phyloP scores from a whole-genome alignment of 2,113 vertebrate genomes.

The Ranitomeya variabilis region DNA sequence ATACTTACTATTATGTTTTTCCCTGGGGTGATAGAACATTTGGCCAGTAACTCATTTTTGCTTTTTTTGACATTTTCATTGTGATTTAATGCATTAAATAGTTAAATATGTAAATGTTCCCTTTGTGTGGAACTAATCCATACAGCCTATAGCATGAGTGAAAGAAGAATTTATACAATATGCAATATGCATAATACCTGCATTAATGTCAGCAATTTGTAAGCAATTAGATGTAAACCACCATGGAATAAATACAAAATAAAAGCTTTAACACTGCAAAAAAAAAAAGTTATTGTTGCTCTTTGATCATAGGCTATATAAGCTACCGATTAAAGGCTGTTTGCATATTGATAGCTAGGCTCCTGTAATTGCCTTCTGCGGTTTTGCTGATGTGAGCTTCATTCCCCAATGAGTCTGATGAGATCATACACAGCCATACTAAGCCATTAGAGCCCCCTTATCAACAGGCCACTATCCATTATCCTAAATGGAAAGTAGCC shows the following conservation, averaged over 20 bases:
- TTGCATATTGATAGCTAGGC: conserved; percentile 49
- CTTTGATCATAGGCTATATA: conserved; percentile 4
- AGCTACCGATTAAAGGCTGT: conserved; percentile 30
- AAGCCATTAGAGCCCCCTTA: conserved; percentile 57
- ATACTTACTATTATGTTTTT: too few species aligned
- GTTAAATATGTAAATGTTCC: background rate
- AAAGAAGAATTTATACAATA: background rate
- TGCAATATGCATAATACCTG: conserved; percentile 6
- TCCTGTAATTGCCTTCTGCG: conserved; percentile 54
- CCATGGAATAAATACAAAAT: conserved; percentile 35
- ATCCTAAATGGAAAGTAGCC: conserved; percentile 55
- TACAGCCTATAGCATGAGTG: background rate
- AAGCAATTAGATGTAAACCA: conserved; percentile 35
- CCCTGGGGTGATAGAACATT: background rate
- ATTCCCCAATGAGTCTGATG: conserved; percentile 58
- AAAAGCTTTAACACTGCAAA: conserved; percentile 29
- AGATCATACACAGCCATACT: conserved; percentile 49
- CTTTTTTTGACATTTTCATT: background rate
- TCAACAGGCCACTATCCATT: conserved; percentile 58
- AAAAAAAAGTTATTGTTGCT: conserved; percentile 23
- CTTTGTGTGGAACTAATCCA: background rate
- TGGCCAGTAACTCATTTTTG: background rate
- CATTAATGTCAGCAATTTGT: conserved; percentile 7
- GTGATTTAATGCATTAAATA: background rate
- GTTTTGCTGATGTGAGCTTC: conserved; percentile 55